These are phyloP conservation scores for Noturus placidus DNA, from an alignment of 2,113 vertebrate genomes.

Conservation along the genomic window DNA sequence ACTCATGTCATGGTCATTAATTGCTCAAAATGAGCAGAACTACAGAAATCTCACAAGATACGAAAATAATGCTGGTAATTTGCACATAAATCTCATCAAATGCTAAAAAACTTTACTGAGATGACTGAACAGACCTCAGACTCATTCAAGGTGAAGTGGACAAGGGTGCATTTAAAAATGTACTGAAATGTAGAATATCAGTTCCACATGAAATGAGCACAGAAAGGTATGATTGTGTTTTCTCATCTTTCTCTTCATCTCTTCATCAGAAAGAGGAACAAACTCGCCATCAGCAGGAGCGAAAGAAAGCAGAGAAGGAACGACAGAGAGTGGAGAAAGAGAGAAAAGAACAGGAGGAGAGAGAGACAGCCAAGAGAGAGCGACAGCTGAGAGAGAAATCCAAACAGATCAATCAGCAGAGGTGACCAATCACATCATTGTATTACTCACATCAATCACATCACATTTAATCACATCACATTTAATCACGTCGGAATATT, in stretches of 20 bases:
- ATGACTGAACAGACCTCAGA: not conserved
- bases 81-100: too few species aligned
- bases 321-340: slow-evolving; percentile 74
- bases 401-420: slow-evolving; percentile 58
- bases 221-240: not conserved
- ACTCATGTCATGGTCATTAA: too few species aligned
- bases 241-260: not conserved
- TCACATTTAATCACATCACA: not conserved
- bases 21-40: too few species aligned
- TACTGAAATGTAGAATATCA: not conserved
- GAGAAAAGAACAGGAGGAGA: slow-evolving; percentile 75
- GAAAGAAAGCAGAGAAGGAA: slow-evolving; percentile 67
- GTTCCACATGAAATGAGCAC: not conserved
- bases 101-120: too few species aligned
- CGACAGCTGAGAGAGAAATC: slow-evolving; percentile 68
- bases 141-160: not conserved
- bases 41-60: too few species aligned
- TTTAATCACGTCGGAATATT: not conserved
- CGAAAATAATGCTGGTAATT: too few species aligned
- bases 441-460: not conserved
- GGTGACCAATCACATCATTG: not conserved
- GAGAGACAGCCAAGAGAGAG: slow-evolving; percentile 73
- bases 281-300: slow-evolving; percentile 75
- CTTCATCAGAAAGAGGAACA: slow-evolving; percentile 82
- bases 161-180: not conserved